These are phyloP conservation scores for Drosophila varians DNA, from an alignment of 1,140 invertebrate species.

Conservation along the genomic window DNA sequence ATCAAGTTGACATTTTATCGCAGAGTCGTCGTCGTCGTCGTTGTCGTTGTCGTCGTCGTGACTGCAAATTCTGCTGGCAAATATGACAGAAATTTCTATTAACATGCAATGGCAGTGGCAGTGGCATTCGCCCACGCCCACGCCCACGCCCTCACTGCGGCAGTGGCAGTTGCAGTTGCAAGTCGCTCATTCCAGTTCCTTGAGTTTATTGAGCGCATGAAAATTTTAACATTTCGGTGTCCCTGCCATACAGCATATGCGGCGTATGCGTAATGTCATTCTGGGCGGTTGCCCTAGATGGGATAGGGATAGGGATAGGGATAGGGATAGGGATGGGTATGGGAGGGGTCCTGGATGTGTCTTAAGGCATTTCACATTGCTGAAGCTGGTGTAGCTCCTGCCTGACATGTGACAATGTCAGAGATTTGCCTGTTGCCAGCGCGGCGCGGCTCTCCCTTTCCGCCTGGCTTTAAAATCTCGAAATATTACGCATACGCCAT, in stretches of 20 bases:
- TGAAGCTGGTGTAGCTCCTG: constrained; percentile 5
- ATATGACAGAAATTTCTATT: constrained; percentile 75
- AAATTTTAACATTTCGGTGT: constrained; percentile 38
- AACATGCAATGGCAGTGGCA: constrained; percentile 41
- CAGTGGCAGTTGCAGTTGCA: constrained; percentile 1
- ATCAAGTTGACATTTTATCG: constrained; percentile 72
- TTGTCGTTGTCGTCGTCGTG: constrained; percentile 32
- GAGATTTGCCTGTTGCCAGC: constrained; percentile 46
- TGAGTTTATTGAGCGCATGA: constrained; percentile 65
- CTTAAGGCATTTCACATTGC: constrained; percentile 27
- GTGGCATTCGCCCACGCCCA: not conserved
- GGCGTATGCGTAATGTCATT: constrained; percentile 64
- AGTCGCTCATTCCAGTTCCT: constrained; percentile 36
- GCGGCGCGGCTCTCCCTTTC: not conserved
- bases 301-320: too few species aligned
- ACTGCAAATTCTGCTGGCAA: constrained; percentile 52
- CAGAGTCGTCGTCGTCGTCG: constrained; percentile 24
- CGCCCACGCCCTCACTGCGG: not conserved
- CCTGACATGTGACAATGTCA: constrained; percentile 68
- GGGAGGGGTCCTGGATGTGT: constrained; percentile 13
- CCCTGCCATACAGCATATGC: constrained; percentile 57
- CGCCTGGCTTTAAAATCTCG: constrained; percentile 50
- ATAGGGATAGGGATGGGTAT: too few species aligned
- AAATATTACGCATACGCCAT: constrained; percentile 40
- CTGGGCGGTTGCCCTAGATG: not conserved